Evolutionary conservation across 2,797 vertebrate species (phyloP).

Genomic region (Chelon labrosus): DNA sequence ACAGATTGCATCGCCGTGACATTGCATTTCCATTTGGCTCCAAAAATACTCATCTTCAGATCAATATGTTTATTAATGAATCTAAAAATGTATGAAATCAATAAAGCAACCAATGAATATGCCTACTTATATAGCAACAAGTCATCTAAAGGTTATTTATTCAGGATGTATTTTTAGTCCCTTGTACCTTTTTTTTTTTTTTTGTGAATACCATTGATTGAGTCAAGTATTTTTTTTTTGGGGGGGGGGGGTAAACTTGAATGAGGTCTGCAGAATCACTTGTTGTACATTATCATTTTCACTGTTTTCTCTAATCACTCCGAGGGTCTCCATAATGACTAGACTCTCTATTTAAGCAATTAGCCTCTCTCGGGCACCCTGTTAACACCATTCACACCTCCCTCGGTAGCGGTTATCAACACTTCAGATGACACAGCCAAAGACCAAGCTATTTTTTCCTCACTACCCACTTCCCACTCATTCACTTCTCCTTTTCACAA

Average conservation of each 20-base stretch:
- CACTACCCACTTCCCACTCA: constrained; percentile 58
- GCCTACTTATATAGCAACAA: neutral
- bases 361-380: constrained; percentile 66
- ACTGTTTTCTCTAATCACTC: constrained; percentile 68
- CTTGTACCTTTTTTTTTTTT: neutral
- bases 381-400: constrained; percentile 70
- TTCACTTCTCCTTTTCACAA: constrained; percentile 59
- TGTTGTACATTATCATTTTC: constrained; percentile 52
- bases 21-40: neutral
- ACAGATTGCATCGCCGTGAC: neutral
- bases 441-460: constrained; percentile 65
- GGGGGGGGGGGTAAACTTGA: neutral
- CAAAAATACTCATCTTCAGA: neutral
- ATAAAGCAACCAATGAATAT: too few relatives aligned
- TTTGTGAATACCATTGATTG: neutral
- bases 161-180: neutral
- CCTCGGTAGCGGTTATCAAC: constrained; percentile 72
- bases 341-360: constrained; percentile 66
- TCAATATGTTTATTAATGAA: neutral
- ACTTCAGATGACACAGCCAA: constrained; percentile 60
- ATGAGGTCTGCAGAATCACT: constrained; percentile 39
- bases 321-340: constrained; percentile 61
- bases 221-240: constrained; percentile 4
- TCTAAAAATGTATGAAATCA: accelerated
- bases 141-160: neutral